These are phyloP conservation scores for Mechanitis mazaeus DNA, from an alignment of 2,888 invertebrate genomes.

Conservation along the genomic window DNA sequence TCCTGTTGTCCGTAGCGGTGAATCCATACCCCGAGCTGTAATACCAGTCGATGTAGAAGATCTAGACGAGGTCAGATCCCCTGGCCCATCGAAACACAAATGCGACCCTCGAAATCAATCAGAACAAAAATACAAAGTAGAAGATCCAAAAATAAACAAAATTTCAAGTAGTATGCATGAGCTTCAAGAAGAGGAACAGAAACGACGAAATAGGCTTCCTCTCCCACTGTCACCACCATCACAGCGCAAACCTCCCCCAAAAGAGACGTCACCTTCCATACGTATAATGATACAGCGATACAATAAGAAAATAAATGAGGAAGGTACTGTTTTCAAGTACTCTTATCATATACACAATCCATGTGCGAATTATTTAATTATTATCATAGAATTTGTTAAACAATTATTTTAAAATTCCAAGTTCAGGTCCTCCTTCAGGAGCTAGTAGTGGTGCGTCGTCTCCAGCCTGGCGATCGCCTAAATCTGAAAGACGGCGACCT, in stretches of 20 bases:
- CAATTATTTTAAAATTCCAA: conserved; percentile 2
- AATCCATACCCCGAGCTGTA: conserved; percentile 70
- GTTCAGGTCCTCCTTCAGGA: conserved; percentile 59
- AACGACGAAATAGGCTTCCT: conserved; percentile 67
- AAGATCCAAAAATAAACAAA: conserved; percentile 32
- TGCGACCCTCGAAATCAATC: conserved; percentile 30
- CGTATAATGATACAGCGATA: conserved; percentile 83
- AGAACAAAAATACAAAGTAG: conserved; percentile 37
- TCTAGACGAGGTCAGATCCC: conserved; percentile 51
- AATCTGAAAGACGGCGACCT: conserved; percentile 76
- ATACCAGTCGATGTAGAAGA: conserved; percentile 67
- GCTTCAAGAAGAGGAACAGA: conserved; percentile 59
- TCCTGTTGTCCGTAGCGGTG: conserved; percentile 79
- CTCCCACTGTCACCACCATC: conserved; percentile 79
- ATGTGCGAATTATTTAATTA: neutral
- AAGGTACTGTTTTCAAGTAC: conserved; percentile 48
- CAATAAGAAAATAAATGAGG: conserved; percentile 79
- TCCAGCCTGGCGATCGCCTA: conserved; percentile 81
- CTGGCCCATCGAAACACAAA: conserved; percentile 28
- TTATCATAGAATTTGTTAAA: neutral
- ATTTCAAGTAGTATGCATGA: conserved; percentile 57
- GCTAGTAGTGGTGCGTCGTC: conserved; percentile 80
- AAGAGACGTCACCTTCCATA: conserved; percentile 83
- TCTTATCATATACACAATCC: neutral
- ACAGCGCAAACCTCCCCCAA: conserved; percentile 70